phyloP scores from a whole-genome alignment of 1,140 invertebrate species.

The Rhagoletis pomonella region DNA sequence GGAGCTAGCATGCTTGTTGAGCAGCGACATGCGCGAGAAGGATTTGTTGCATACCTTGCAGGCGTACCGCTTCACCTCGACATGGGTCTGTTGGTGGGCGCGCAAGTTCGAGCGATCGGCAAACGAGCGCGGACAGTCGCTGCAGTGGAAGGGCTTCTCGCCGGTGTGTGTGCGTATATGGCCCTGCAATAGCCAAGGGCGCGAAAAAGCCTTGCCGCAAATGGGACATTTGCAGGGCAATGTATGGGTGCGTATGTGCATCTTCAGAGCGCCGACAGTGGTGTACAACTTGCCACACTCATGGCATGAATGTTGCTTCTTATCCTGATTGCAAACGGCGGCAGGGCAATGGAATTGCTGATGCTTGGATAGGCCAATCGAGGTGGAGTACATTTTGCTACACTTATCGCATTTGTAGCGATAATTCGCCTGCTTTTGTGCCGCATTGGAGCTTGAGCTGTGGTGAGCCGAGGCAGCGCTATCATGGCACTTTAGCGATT shows the following conservation, averaged over 20 bases:
- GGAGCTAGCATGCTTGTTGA: slow-evolving; percentile 87
- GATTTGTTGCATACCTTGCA: slow-evolving; percentile 76
- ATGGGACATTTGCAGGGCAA: slow-evolving; percentile 97
- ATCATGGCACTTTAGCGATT: background rate
- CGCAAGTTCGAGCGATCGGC: slow-evolving; percentile 91
- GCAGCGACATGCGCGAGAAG: slow-evolving; percentile 92
- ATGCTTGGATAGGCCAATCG: slow-evolving; percentile 95
- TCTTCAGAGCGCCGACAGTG: slow-evolving; percentile 79
- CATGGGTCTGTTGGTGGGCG: slow-evolving; percentile 82
- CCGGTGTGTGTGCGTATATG: slow-evolving; percentile 92
- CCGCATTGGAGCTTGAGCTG: background rate
- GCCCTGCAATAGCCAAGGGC: slow-evolving; percentile 96
- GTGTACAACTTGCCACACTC: slow-evolving; percentile 77
- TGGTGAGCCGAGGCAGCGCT: slow-evolving; percentile 62
- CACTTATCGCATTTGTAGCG: slow-evolving; percentile 93
- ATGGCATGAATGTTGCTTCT: slow-evolving; percentile 75
- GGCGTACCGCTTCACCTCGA: slow-evolving; percentile 75
- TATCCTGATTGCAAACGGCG: slow-evolving; percentile 76
- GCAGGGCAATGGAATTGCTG: slow-evolving; percentile 94
- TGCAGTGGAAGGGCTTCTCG: slow-evolving; percentile 97
- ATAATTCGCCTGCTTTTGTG: slow-evolving; percentile 74
- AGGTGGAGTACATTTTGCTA: slow-evolving; percentile 96
- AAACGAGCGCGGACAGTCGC: slow-evolving; percentile 95
- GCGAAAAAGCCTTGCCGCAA: slow-evolving; percentile 97
- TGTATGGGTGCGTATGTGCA: slow-evolving; percentile 85